These are phyloP conservation scores for Mionectes macconnelli DNA, from an alignment of 2,113 vertebrate species.

Conservation along the genomic window DNA sequence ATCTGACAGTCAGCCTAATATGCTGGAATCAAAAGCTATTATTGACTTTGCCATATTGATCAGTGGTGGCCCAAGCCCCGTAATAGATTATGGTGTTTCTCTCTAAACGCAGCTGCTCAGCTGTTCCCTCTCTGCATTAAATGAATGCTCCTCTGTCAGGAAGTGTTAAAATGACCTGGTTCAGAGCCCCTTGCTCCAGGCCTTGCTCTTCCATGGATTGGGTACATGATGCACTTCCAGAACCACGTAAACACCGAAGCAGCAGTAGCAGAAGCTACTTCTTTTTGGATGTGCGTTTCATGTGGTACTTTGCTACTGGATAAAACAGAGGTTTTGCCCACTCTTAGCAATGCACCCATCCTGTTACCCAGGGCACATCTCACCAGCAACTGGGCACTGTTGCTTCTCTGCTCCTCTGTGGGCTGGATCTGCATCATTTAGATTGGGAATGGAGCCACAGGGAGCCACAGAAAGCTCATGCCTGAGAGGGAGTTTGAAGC, in stretches of 20 bases:
- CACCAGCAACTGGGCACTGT: background rate
- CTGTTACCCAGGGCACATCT: accelerated
- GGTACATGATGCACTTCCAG: background rate
- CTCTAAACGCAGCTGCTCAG: background rate
- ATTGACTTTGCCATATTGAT: conserved; percentile 70
- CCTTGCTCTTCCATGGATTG: background rate
- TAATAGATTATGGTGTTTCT: conserved; percentile 42
- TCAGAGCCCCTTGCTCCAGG: background rate
- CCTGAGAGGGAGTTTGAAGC: background rate
- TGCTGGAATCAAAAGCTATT: conserved; percentile 64
- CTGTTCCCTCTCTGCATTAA: conserved; percentile 6
- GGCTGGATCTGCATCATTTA: background rate
- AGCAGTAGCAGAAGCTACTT: background rate
- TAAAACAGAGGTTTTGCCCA: background rate
- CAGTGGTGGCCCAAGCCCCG: background rate
- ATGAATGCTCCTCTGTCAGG: background rate
- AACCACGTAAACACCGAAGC: accelerated
- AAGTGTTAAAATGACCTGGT: background rate
- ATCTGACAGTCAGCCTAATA: conserved; percentile 62
- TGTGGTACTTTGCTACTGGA: accelerated
- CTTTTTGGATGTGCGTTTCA: background rate
- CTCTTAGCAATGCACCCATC: background rate
- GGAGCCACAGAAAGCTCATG: background rate
- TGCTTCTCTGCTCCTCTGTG: background rate
- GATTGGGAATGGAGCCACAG: background rate